phyloP scores from a whole-genome alignment of 2,797 vertebrate species.

The Scarus forsteni region DNA sequence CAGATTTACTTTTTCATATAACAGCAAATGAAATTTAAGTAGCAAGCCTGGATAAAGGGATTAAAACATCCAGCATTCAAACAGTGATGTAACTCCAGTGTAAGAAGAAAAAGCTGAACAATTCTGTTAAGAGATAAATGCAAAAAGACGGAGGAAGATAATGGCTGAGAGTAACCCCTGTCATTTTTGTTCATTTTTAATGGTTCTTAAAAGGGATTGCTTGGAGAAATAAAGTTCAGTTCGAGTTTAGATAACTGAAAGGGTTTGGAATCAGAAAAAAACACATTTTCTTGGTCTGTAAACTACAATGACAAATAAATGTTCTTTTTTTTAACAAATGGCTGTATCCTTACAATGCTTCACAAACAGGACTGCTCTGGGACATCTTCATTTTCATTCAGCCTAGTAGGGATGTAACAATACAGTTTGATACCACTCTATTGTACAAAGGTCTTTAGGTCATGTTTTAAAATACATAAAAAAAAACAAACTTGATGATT shows the following conservation, averaged over 20 bases:
- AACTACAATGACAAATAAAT: too few relatives aligned
- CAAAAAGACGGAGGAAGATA: conserved; percentile 11
- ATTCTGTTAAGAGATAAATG: conserved; percentile 12
- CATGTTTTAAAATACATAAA: too few relatives aligned
- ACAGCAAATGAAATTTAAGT: conserved; percentile 27
- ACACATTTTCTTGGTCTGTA: too few relatives aligned
- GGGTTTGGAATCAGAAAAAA: conserved; percentile 12
- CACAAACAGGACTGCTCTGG: too few relatives aligned
- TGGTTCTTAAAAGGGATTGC: conserved; percentile 13
- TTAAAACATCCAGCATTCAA: conserved; percentile 21
- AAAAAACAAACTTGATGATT: too few relatives aligned
- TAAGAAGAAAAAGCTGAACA: conserved; percentile 32
- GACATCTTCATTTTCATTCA: too few relatives aligned
- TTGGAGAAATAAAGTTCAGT: conserved; percentile 16
- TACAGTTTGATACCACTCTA: too few relatives aligned
- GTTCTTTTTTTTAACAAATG: neutral
- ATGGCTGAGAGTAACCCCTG: conserved; percentile 6
- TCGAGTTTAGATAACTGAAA: conserved; percentile 2
- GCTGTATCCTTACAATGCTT: too few relatives aligned
- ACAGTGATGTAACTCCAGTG: conserved; percentile 39
- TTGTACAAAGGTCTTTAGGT: too few relatives aligned
- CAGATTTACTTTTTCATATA: conserved; percentile 11
- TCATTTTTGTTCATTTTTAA: conserved; percentile 12
- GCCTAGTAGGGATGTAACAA: too few relatives aligned
- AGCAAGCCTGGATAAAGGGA: conserved; percentile 31